These are phyloP conservation scores for Pogonognathellus flavescens DNA, from an alignment of 1,140 invertebrate genomes.

Conservation along the genomic window DNA sequence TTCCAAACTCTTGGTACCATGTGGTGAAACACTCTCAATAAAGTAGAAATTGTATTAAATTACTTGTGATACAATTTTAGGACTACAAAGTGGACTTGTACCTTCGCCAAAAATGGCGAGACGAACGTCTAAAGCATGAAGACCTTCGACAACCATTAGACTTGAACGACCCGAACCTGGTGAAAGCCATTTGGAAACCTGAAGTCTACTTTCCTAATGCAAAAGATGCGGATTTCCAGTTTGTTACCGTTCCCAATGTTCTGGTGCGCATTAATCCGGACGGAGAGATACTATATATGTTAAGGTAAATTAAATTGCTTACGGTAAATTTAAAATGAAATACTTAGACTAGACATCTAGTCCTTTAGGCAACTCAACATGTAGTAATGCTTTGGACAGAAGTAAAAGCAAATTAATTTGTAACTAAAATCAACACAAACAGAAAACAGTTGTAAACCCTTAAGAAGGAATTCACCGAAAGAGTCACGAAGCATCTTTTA, in stretches of 20 bases:
- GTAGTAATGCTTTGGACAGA: no score
- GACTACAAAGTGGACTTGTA: constrained; percentile 76
- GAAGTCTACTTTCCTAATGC: constrained; percentile 80
- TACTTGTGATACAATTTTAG: constrained; percentile 67
- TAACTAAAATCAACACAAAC: no score
- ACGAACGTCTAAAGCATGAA: constrained; percentile 72
- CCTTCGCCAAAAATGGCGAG: constrained; percentile 73
- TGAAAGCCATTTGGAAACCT: constrained; percentile 77
- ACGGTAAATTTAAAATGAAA: no score
- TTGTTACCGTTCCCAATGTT: constrained; percentile 79
- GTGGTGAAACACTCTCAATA: not conserved
- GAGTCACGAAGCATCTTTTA: no score
- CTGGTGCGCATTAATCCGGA: constrained; percentile 76
- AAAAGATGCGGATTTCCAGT: constrained; percentile 78
- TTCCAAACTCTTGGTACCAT: no score
- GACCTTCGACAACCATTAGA: constrained; percentile 73
- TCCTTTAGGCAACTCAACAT: no score
- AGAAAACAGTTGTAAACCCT: no score
- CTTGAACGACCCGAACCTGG: constrained; percentile 74
- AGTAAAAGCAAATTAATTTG: no score
- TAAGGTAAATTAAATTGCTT: constrained; percentile 71
- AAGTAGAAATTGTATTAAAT: no score
- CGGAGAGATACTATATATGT: constrained; percentile 77
- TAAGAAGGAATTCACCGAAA: no score
- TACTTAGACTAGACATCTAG: no score